phyloP scores from a whole-genome alignment of 2,797 vertebrate genomes.

The Brachymystax lenok region DNA sequence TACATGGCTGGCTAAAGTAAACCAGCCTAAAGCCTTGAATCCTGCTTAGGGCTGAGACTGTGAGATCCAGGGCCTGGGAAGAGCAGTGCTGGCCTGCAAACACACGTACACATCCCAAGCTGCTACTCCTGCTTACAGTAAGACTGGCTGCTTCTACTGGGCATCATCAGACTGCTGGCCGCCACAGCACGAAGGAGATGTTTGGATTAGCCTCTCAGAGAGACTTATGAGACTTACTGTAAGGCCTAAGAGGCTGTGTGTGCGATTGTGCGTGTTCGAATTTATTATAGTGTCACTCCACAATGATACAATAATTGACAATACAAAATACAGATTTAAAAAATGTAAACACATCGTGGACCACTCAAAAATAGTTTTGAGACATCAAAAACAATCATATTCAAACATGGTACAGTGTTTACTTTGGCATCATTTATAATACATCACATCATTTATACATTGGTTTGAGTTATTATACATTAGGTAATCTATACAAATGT shows the following conservation, averaged over 20 bases:
- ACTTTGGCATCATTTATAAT: too few relatives aligned
- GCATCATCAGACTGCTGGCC: conserved; percentile 42
- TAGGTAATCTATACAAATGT: too few relatives aligned
- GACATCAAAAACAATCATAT: too few relatives aligned
- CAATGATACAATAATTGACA: too few relatives aligned
- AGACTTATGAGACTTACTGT: conserved; percentile 25
- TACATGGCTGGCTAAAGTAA: conserved; percentile 36
- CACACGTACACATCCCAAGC: not conserved
- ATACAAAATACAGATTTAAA: too few relatives aligned
- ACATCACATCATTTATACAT: too few relatives aligned
- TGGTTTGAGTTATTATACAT: too few relatives aligned
- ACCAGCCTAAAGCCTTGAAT: conserved; percentile 29
- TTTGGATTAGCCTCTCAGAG: conserved; percentile 49
- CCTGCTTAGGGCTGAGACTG: conserved; percentile 4
- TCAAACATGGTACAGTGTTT: too few relatives aligned
- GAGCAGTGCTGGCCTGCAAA: not conserved
- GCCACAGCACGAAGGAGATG: conserved; percentile 47
- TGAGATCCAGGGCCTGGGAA: conserved; percentile 29
- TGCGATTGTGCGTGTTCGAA: too few relatives aligned
- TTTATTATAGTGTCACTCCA: too few relatives aligned
- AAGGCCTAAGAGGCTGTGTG: conserved; percentile 30
- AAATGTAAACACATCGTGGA: too few relatives aligned
- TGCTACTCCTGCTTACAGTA: not conserved
- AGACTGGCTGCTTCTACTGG: not conserved
- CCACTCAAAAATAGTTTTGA: too few relatives aligned